These are phyloP conservation scores for Pomacea canaliculata DNA, from an alignment of 2,888 invertebrate species.

Conservation along the genomic window DNA sequence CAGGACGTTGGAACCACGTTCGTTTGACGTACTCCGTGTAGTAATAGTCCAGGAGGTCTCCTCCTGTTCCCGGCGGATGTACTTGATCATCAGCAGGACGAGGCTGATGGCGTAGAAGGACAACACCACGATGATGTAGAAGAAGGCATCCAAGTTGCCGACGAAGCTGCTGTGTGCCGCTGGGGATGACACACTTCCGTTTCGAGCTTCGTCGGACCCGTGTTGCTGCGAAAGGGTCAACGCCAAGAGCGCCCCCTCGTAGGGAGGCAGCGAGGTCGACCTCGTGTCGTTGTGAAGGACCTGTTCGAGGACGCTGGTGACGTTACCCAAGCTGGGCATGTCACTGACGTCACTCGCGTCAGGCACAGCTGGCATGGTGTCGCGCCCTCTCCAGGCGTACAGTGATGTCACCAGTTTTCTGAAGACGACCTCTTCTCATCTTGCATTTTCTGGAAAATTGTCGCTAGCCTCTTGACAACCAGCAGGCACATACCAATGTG, in stretches of 20 bases:
- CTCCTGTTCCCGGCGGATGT: constrained; percentile 53
- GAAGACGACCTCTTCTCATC: too few species aligned
- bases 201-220: too few species aligned
- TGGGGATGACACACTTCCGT: neutral
- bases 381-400: too few species aligned
- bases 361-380: neutral
- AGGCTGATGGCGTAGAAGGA: constrained; percentile 57
- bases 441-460: too few species aligned
- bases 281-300: neutral
- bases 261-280: neutral
- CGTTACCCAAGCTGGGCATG: neutral
- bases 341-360: neutral
- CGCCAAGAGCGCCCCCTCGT: neutral
- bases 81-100: constrained; percentile 55
- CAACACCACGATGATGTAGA: constrained; percentile 57
- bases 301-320: neutral
- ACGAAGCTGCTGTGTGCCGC: neutral
- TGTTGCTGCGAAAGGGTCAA: neutral
- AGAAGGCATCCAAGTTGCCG: constrained; percentile 45
- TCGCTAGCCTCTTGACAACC: too few species aligned
- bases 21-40: constrained; percentile 56
- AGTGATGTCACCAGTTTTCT: too few species aligned
- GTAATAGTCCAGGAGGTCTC: constrained; percentile 52
- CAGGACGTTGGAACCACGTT: constrained; percentile 41
- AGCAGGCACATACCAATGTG: too few species aligned